phyloP scores from a whole-genome alignment of 2,888 invertebrate genomes.

The Lasioglossum marginatum region DNA sequence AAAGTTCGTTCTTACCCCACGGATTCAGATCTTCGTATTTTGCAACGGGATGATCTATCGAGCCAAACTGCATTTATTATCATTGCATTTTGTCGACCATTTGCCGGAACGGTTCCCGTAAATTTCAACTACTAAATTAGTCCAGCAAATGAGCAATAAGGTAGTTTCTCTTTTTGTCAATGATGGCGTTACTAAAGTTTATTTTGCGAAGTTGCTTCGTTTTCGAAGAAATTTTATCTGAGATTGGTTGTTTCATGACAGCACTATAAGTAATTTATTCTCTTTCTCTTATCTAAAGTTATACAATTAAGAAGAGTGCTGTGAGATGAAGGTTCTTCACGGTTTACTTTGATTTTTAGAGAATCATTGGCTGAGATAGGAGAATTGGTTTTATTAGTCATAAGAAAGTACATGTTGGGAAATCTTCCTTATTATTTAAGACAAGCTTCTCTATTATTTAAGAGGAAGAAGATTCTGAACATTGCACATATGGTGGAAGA shows the following conservation, averaged over 20 bases:
- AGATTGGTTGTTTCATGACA: too few relatives aligned
- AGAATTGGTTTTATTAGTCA: background rate
- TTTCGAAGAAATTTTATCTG: background rate
- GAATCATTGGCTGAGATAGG: background rate
- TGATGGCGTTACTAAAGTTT: background rate
- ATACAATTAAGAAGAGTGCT: background rate
- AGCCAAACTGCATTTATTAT: slow-evolving; percentile 20
- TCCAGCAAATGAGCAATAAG: background rate
- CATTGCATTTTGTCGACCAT: background rate
- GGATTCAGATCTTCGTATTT: slow-evolving; percentile 43
- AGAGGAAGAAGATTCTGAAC: background rate
- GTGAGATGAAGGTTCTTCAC: background rate
- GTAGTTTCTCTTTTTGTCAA: background rate
- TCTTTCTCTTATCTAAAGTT: background rate
- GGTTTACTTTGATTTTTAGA: background rate
- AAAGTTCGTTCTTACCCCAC: slow-evolving; percentile 18
- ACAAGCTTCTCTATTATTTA: too few relatives aligned
- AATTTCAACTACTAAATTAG: background rate
- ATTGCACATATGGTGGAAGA: background rate
- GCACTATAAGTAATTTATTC: background rate
- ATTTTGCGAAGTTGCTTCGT: background rate
- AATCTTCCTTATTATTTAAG: background rate
- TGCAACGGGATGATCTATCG: slow-evolving; percentile 44
- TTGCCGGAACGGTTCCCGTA: background rate
- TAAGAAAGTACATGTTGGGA: background rate